These are phyloP conservation scores for Penelope pileata DNA, from an alignment of 2,113 vertebrate species.

Conservation along the genomic window DNA sequence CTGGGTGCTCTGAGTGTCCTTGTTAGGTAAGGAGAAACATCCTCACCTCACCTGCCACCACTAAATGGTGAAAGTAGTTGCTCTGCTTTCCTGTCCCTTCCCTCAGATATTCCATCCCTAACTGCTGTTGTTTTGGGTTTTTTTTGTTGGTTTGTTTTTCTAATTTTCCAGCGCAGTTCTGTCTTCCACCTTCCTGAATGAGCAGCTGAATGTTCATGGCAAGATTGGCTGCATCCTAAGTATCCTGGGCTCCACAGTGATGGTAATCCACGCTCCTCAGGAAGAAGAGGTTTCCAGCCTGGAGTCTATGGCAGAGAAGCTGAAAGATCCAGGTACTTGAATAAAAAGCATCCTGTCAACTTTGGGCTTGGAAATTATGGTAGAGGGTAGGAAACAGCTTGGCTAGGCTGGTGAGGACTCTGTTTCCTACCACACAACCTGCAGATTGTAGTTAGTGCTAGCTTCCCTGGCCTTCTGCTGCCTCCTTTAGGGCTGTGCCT, in stretches of 20 bases:
- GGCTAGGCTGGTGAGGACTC: background rate
- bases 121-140: background rate
- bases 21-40: slow-evolving; percentile 75
- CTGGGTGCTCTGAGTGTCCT: slow-evolving; percentile 87
- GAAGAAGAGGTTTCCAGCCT: slow-evolving; percentile 83
- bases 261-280: slow-evolving; percentile 87
- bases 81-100: background rate
- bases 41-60: background rate
- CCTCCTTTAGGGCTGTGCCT: background rate
- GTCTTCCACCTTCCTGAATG: slow-evolving; percentile 84
- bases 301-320: slow-evolving; percentile 84
- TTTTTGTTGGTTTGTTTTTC: background rate
- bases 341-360: background rate
- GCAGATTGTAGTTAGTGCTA: background rate
- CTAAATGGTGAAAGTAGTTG: background rate
- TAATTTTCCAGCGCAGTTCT: slow-evolving; percentile 79
- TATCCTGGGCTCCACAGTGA: slow-evolving; percentile 84
- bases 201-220: slow-evolving; percentile 83
- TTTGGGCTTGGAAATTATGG: background rate
- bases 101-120: background rate
- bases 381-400: background rate
- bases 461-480: background rate
- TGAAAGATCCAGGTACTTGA: slow-evolving; percentile 84
- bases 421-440: background rate
- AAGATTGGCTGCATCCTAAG: slow-evolving; percentile 85